Evolutionary conservation across 2,797 vertebrate species (phyloP).

Genomic region (Aphelocoma californica): DNA sequence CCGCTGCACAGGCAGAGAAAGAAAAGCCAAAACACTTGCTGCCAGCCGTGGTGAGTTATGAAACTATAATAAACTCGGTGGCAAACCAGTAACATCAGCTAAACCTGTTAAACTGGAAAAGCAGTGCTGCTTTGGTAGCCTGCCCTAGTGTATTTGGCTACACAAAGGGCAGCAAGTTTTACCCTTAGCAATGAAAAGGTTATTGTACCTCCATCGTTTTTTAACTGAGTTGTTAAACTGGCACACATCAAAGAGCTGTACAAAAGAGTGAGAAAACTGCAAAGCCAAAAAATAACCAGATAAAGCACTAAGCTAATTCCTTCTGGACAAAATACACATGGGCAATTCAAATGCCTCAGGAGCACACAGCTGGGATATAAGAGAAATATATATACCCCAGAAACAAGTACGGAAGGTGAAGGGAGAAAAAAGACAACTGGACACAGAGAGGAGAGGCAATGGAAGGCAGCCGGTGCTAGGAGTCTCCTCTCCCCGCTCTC

Average conservation of each 20-base stretch:
- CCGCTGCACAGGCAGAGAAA: not conserved
- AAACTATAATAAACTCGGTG: not conserved
- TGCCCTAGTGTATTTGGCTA: not conserved
- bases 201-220: not conserved
- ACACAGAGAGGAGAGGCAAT: not conserved
- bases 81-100: not conserved
- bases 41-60: not conserved
- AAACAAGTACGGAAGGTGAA: not conserved
- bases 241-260: not conserved
- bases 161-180: not conserved
- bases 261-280: not conserved
- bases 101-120: conserved; percentile 36
- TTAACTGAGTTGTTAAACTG: not conserved
- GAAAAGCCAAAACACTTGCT: not conserved
- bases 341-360: not conserved
- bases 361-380: not conserved
- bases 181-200: not conserved
- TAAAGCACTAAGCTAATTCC: not conserved
- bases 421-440: not conserved
- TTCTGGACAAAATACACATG: not conserved
- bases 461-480: not conserved
- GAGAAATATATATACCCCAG: not conserved
- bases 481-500: not conserved
- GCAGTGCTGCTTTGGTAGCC: not conserved
- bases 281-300: not conserved